Conservation (phyloP, 2,797 vertebrate species). For the Tiaroga cobitis region DNA sequence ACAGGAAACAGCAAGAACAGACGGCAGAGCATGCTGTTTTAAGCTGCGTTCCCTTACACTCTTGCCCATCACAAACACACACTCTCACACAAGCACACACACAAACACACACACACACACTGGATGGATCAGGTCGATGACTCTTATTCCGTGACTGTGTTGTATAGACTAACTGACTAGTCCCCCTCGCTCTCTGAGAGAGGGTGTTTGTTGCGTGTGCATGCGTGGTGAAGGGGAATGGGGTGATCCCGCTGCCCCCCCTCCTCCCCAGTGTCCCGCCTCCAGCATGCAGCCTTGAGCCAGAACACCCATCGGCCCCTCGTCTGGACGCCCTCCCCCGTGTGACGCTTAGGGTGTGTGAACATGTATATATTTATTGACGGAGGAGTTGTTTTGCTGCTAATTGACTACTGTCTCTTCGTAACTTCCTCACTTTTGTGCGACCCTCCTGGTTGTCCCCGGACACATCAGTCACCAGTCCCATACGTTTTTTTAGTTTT, state of each 20-base stretch:
- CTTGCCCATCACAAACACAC: not conserved
- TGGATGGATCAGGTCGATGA: conserved; percentile 47
- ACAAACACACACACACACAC: conserved; percentile 54
- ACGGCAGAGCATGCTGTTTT: conserved; percentile 99
- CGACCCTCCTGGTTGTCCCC: conserved; percentile 36
- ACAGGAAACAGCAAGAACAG: conserved; percentile 96
- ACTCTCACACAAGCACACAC: conserved; percentile 35
- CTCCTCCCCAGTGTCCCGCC: conserved; percentile 5
- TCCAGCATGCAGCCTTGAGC: conserved; percentile 76
- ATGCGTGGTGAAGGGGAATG: conserved; percentile 72
- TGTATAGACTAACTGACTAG: conserved; percentile 60
- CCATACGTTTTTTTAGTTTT: conserved; percentile 55
- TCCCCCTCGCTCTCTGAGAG: conserved; percentile 50
- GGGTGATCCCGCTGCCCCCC: conserved; percentile 86
- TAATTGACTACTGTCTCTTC: conserved; percentile 99
- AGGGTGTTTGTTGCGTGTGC: conserved; percentile 59
- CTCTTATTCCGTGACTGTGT: conserved; percentile 59
- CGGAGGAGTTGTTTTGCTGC: conserved; percentile 89
- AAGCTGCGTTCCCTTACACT: conserved; percentile 52
- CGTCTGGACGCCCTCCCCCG: conserved; percentile 72
- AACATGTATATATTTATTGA: conserved; percentile 90
- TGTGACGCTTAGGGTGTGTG: conserved; percentile 56
- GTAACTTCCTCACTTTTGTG: conserved; percentile 75
- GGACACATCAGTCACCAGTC: conserved; percentile 72
- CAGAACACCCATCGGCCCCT: conserved; percentile 76